These are phyloP conservation scores for Drosophila setosimentum DNA, from an alignment of 2,888 invertebrate genomes.

Conservation along the genomic window DNA sequence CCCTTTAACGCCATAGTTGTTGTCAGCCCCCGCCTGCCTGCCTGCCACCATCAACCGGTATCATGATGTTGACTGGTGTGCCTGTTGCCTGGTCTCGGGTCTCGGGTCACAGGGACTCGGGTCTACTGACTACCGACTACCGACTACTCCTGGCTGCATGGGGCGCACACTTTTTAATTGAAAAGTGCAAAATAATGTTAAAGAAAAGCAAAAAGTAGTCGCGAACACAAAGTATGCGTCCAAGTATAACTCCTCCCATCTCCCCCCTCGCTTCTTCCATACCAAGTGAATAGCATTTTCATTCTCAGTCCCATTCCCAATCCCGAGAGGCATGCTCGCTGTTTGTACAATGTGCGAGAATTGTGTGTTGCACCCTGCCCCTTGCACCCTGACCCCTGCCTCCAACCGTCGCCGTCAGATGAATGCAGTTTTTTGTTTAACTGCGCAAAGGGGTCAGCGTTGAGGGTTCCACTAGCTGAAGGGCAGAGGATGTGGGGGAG, in stretches of 20 bases:
- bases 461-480: background rate
- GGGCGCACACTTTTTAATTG: constrained; percentile 76
- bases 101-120: background rate
- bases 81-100: background rate
- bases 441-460: constrained; percentile 61
- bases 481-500: background rate
- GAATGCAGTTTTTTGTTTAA: constrained; percentile 71
- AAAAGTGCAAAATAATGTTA: constrained; percentile 81
- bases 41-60: constrained; percentile 14
- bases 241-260: constrained; percentile 55
- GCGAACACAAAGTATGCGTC: constrained; percentile 66
- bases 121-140: constrained; percentile 6
- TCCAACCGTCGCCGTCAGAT: constrained; percentile 49
- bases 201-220: constrained; percentile 81
- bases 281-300: constrained; percentile 20
- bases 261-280: constrained; percentile 16
- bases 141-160: constrained; percentile 37
- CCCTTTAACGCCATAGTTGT: constrained; percentile 58
- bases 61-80: constrained; percentile 12
- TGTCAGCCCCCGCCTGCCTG: constrained; percentile 4
- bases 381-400: too few species aligned
- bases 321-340: constrained; percentile 74
- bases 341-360: constrained; percentile 60
- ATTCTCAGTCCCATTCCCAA: constrained; percentile 16
- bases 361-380: too few species aligned